phyloP scores from a whole-genome alignment of 1,140 invertebrate genomes.

The Meteorus sp. region DNA sequence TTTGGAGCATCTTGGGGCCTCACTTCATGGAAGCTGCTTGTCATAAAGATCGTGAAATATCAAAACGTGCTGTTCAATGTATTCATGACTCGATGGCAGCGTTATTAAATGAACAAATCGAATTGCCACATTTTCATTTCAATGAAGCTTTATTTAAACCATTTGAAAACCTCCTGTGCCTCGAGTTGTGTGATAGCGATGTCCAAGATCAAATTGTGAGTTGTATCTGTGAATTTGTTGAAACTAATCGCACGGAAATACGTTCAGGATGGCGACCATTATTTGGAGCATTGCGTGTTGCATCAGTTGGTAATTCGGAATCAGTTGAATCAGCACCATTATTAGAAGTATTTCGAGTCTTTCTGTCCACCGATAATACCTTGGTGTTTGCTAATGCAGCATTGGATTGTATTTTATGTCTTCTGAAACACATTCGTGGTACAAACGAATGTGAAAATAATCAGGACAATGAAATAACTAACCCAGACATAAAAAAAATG shows the following conservation, averaged over 20 bases:
- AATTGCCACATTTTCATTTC: slow-evolving; percentile 91
- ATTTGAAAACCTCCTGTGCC: slow-evolving; percentile 90
- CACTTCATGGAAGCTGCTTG: slow-evolving; percentile 94
- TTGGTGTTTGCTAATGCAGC: slow-evolving; percentile 92
- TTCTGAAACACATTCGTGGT: slow-evolving; percentile 72
- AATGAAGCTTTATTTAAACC: slow-evolving; percentile 94
- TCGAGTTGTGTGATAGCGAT: slow-evolving; percentile 89
- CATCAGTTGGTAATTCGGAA: slow-evolving; percentile 66
- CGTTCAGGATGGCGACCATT: slow-evolving; percentile 91
- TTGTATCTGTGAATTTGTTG: slow-evolving; percentile 93
- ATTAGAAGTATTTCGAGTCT: slow-evolving; percentile 90
- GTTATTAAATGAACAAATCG: slow-evolving; percentile 83
- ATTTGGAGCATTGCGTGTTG: slow-evolving; percentile 86
- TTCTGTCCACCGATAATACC: slow-evolving; percentile 88
- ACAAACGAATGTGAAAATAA: slow-evolving; percentile 55
- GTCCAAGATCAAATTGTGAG: slow-evolving; percentile 91
- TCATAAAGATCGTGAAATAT: slow-evolving; percentile 84
- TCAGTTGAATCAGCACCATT: slow-evolving; percentile 70
- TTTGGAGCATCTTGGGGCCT: slow-evolving; percentile 87
- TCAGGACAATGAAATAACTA: slow-evolving; percentile 38
- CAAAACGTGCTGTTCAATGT: slow-evolving; percentile 90
- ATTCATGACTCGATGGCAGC: slow-evolving; percentile 90
- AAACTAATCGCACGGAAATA: slow-evolving; percentile 89
- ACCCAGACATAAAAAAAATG: slow-evolving; percentile 41
- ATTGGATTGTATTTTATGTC: slow-evolving; percentile 88